Base-by-base conservation (phyloP, 92 coral and sea anemone genomes). In the Phenganax stokvisi region DNA sequence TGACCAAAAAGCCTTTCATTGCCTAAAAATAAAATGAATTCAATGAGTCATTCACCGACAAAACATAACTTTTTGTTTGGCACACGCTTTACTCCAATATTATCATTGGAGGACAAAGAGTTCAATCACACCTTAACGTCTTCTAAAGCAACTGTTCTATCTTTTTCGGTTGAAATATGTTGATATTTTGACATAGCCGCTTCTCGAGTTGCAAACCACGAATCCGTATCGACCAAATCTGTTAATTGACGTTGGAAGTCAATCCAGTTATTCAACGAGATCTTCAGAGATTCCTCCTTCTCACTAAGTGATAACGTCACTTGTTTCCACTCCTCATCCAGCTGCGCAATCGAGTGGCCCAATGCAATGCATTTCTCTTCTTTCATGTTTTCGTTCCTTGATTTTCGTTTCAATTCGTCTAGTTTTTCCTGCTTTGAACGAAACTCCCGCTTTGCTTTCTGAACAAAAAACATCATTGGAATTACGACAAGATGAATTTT, bases 121-220 rank as follows among this genome's bases (percentile, higher is more conserved):
- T 13, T 1, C 31, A 11, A 7, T 25, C 86, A 25, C 78, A 94
- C 98, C 98, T 94, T 94, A 6, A 94, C 98, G 86, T 94, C 98
- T 75, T 94, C 97, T 71, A 94, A 73, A 6, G 98, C 98, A 59
- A 94, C 90, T 13, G 85, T 92, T 15, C 92, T 88, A 77, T 92
- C 92, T 62, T 87, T 87, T 80, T 89, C 91, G 15, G 96, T 88
- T 3, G 91, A 97, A 88, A 94, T 94, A 67, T 87, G 87, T 81
- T 92, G 98, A 72, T 92, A 94, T 74, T 88, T 83, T n/a, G 76
- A 81, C 92, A 94, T 87, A 28, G 98, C 91, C 10, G 86, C 91
- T 74, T 94, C 98, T 20, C 93, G 81, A 15, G 87, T 80, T 75
- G 89, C 98, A 74, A 94, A 94, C 98, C 98, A 94, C 37, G 91